Conservation (phyloP, 2,113 vertebrate genomes). For the Lepus europaeus region DNA sequence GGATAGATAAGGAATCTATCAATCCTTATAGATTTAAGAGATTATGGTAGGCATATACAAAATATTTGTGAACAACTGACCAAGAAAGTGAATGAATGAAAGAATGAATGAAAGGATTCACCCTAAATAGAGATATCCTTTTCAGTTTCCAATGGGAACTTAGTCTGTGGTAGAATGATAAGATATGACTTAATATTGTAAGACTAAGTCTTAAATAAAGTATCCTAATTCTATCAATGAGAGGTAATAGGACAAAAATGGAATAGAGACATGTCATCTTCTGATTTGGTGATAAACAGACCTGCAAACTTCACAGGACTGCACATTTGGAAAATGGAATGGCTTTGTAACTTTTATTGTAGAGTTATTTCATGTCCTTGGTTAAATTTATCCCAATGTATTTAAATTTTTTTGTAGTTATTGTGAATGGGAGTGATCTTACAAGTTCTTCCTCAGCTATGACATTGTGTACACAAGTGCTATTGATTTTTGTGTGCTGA, state of each 20-base stretch:
- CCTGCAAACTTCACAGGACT: background rate
- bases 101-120: background rate
- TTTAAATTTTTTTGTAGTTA: too few relatives aligned
- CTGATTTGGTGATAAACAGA: background rate
- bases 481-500: too few relatives aligned
- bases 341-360: too few relatives aligned
- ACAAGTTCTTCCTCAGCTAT: too few relatives aligned
- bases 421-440: too few relatives aligned
- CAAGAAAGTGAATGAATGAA: background rate
- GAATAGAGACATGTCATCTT: background rate
- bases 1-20: background rate
- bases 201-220: background rate
- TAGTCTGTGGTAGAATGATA: background rate
- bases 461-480: too few relatives aligned
- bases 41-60: background rate
- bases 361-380: too few relatives aligned
- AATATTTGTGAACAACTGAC: background rate
- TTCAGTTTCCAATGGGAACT: background rate
- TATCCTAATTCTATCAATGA: background rate
- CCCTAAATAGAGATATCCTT: background rate
- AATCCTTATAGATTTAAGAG: background rate
- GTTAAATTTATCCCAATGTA: too few relatives aligned
- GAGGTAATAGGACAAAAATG: background rate
- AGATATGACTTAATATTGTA: background rate
- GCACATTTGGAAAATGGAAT: background rate